Evolutionary conservation across 2,797 vertebrate species (phyloP), one percentile per base, ranked within the genome.

Genomic region (Karalla daura): DNA sequence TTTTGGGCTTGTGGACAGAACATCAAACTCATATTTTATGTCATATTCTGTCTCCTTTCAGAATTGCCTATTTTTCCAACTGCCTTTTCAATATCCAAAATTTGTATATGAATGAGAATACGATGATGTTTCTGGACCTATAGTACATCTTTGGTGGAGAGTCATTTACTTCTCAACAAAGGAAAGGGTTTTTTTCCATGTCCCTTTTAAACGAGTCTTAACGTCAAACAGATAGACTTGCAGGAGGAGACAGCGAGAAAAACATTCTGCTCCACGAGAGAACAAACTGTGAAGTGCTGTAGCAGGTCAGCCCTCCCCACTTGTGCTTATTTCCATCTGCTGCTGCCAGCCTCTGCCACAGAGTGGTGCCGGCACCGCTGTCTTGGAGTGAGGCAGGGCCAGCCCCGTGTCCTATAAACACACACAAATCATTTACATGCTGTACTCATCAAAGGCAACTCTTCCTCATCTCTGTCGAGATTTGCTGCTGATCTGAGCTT

Each of bases 391-490:
- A 89, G 84, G 81, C 88, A 86, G 86, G 88, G 87, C 89, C 88
- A 87, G 83, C 86, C 88, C 86, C 66, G 69, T 92, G 91, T 93
- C 91, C 91, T 88, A 92, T 90, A 92, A 93, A 93, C 90, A 89
- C 90, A 91, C 91, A 92, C 92, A 94, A 94, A 95, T 94, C 91
- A 95, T 94, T 94, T 93, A 94, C 93, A 95, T 91, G 92, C 92
- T 91, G 90, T 91, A 91, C 88, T 94, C 93, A 94, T 94, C 94
- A 94, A 93, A 94, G 91, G 88, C 88, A 85, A 87, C 88, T 89
- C 88, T 91, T 91, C 73, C 82, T 87, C 91, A 74, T 90, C 89
- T 85, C 94, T 89, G 21, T 76, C 0, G 92, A 93, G 93, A 93
- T 88, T 79, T 71, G 84, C 87, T 28, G 76, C 89, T 74, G 88